Base-by-base conservation (phyloP, 2,888 invertebrate genomes). In the Scrobipalpa costella region DNA sequence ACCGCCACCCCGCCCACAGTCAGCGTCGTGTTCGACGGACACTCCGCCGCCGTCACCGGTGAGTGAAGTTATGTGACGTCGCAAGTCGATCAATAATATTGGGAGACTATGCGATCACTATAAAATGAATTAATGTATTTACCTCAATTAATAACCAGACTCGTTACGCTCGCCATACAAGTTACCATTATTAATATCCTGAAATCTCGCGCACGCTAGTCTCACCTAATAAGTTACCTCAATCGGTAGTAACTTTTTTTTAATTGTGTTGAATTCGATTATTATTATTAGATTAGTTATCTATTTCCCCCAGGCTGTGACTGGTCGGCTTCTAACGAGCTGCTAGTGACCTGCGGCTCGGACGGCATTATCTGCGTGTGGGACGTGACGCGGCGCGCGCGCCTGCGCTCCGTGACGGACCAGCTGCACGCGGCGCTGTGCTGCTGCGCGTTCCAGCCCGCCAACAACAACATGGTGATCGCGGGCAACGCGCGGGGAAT, bases 281-380 rank as follows among this genome's bases (percentile, higher is more conserved):
- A n/a, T n/a, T n/a, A n/a, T n/a, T n/a, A n/a, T n/a, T n/a, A n/a
- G n/a, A n/a, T n/a, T n/a, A n/a, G n/a, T n/a, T n/a, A n/a, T n/a
- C n/a, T n/a, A n/a, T n/a, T n/a, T n/a, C n/a, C n/a, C n/a, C 17
- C 49, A 92, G 96, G 94, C 63, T 95, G 96, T 83, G 96, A 96
- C 81, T 97, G 97, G 97, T 97, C 97, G 0, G 93, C 94, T 15
- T 95, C 96, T 34, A 97, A 97, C 88, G 97, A 97, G 86, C 86
- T 96, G 68, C 92, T 97, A 67, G 95, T 96, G 63, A 96, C 96
- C 57, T 94, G 95, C 67, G 96, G 95, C 1, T 81, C 94, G 74
- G 96, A 97, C 84, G 94, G 94, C 11, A 93, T 94, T 33, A 92
- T 96, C 61, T 92, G 95, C 73, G 91, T 97, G 66, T 97, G 97